Evolutionary conservation across 1,140 invertebrate genomes (phyloP).

Genomic region (Neotoxoptera formosana): DNA sequence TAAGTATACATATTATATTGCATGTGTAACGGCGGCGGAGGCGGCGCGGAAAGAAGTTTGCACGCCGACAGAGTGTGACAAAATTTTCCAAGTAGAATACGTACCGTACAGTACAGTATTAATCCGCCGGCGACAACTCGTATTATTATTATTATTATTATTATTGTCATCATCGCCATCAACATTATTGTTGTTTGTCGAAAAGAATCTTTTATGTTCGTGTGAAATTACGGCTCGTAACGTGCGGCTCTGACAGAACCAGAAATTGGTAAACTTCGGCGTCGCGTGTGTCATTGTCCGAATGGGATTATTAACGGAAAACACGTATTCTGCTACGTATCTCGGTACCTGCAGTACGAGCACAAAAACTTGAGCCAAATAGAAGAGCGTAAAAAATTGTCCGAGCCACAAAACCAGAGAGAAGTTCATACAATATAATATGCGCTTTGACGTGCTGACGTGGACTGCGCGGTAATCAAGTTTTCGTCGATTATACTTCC

Average conservation of each 20-base stretch:
- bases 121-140: background rate
- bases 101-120: background rate
- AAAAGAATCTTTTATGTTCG: background rate
- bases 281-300: background rate
- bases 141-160: slow-evolving; percentile 1
- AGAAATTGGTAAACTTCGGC: slow-evolving; percentile 1
- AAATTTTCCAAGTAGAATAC: slow-evolving; percentile 6
- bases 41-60: background rate
- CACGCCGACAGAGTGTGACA: background rate
- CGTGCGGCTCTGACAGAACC: background rate
- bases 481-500: background rate
- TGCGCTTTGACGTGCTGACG: background rate
- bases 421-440: background rate
- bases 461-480: background rate
- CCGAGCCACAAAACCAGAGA: too few relatives aligned
- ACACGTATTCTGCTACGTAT: background rate
- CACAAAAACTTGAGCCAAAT: background rate
- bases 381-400: background rate
- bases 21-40: background rate
- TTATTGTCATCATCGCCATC: background rate
- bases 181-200: background rate
- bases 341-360: too few relatives aligned
- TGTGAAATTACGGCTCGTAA: background rate
- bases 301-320: background rate
- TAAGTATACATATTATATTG: background rate